phyloP scores from a whole-genome alignment of 2,888 invertebrate species.

The Hecatera dysodea region DNA sequence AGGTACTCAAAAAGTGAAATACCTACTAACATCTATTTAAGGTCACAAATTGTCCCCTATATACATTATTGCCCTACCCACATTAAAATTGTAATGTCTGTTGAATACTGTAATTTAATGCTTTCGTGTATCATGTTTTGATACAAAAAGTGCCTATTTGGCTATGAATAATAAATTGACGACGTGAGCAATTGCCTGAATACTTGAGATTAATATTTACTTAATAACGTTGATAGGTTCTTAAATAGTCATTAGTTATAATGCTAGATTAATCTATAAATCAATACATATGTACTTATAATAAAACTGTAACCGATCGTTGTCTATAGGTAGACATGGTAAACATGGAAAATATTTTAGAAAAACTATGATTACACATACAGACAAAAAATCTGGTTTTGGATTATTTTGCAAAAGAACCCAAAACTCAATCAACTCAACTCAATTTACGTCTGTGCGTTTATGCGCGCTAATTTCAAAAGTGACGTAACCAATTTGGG shows the following conservation, averaged over 20 bases:
- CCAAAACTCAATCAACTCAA: too few species aligned
- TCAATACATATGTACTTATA: too few species aligned
- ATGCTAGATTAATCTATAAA: constrained; percentile 41
- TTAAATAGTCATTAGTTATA: constrained; percentile 7
- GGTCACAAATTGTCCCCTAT: constrained; percentile 11
- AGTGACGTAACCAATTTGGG: too few species aligned
- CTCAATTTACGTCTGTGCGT: too few species aligned
- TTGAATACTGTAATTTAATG: constrained; percentile 73
- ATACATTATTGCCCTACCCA: constrained; percentile 7
- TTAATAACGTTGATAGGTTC: constrained; percentile 28
- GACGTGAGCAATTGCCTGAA: constrained; percentile 68
- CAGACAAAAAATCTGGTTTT: too few species aligned
- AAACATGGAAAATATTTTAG: too few species aligned
- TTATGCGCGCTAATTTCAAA: too few species aligned
- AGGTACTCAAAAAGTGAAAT: too few species aligned
- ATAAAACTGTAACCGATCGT: too few species aligned
- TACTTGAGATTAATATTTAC: constrained; percentile 39
- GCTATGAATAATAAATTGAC: constrained; percentile 83
- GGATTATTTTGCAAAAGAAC: too few species aligned
- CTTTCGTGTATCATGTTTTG: constrained; percentile 67
- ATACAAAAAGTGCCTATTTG: constrained; percentile 69
- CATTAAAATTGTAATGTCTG: constrained; percentile 63
- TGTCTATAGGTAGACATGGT: too few species aligned
- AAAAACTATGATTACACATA: too few species aligned
- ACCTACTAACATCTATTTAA: not conserved